Evolutionary conservation across 1,140 invertebrate species (phyloP), one percentile per base, ranked within the genome.

Genomic region (Nebria ingens): DNA sequence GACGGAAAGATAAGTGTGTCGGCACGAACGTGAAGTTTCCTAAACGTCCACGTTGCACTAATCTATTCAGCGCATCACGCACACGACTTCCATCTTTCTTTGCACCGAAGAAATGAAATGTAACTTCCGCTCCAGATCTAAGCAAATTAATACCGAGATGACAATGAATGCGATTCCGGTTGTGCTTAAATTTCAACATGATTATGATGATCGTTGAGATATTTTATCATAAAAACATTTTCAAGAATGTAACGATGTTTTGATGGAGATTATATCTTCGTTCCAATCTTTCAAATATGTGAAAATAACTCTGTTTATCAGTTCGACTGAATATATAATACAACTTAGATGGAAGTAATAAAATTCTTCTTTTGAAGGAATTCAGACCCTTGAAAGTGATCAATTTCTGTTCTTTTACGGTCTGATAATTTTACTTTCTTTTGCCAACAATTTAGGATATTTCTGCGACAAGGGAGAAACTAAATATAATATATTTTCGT

Each of bases 31-130:
- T 76, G 56, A 83, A 74, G 64, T 83, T 81, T 40, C 76, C 79
- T 29, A 84, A 76, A 25, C 77, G 75, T 50, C 80, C 79, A 19
- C 76, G 73, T 56, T 83, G 79, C 49, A 79, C 77, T 69, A 83
- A 76, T 60, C 73, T 73, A 56, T 78, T 79, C 9, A 84, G 71
- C 54, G 78, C 75, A 45, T 81, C 77, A 40, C 78, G 74, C 55
- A 85, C 77, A 62, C 76, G 77, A 56, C 76, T 76, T 0, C 79
- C 77, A 53, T 84, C 82, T 3, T 74, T 74, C 19, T 79, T 78
- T 22, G 72, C 68, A 19, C 76, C 79, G 51, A 79, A 78, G 61
- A 84, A 80, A 64, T 82, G 76, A 60, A 84, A 81, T 51, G 76
- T 79, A 56, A 82, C 76, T 62, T 83, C 82, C 57, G 76, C 68